A percentile compares a stretch with the other conserved stretches of the same genome.
Conservation (phyloP, 30 jellyfish, hydroid and myxozoan species). For the Sanderia malayensis region DNA sequence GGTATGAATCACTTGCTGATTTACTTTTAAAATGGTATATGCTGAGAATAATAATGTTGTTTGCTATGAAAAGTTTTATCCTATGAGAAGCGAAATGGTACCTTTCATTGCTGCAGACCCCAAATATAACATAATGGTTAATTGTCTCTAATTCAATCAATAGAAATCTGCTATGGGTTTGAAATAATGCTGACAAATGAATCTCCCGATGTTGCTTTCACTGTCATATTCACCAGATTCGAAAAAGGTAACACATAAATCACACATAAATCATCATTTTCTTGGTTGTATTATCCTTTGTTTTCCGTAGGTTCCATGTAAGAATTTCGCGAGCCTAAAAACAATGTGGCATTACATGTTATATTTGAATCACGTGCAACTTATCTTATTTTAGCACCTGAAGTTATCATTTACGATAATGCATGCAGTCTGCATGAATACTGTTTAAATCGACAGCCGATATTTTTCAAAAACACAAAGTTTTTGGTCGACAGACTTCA, state of each 20-base stretch:
- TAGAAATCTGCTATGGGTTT: constrained; percentile 19
- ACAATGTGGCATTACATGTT: background rate
- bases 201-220: constrained; percentile 18
- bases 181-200: constrained; percentile 12
- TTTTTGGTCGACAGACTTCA: constrained; percentile 21
- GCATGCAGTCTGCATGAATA: constrained; percentile 28
- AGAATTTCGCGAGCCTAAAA: background rate
- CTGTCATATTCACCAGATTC: constrained; percentile 5
- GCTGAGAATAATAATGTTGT: background rate
- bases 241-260: constrained; percentile 17
- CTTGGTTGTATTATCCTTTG: background rate
- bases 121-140: background rate
- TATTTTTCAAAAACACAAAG: constrained; percentile 10
- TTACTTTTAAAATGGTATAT: background rate
- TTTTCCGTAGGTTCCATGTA: background rate
- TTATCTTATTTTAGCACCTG: too few species aligned
- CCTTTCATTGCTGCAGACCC: background rate
- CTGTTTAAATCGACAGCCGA: constrained; percentile 16
- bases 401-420: constrained; percentile 29
- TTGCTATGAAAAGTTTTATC: background rate
- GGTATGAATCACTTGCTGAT: background rate
- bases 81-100: background rate
- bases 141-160: background rate
- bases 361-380: background rate
- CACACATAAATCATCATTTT: background rate